Percentiles rank a stretch among this genome's conserved stretches.
Conservation (phyloP, 1,140 invertebrate genomes). For the Aethina tumida region DNA sequence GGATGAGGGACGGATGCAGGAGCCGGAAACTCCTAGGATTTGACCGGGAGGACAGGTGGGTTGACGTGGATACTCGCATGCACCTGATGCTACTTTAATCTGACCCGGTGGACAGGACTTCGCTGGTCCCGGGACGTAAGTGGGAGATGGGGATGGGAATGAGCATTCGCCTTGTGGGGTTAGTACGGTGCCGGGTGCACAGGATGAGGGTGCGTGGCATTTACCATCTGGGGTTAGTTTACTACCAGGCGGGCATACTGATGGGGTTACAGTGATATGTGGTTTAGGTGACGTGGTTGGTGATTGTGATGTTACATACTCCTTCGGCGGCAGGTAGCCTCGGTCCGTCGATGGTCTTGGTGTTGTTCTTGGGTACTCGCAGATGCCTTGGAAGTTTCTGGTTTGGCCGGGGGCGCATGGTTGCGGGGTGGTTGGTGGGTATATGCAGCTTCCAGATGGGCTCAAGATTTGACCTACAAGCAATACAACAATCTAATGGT, state of each 20-base stretch:
- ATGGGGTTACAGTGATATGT: too few species aligned
- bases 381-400: neutral
- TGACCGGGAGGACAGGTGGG: constrained; percentile 11
- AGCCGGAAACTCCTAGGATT: constrained; percentile 9
- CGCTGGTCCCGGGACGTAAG: neutral
- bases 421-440: neutral
- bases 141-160: constrained; percentile 1
- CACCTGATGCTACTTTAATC: constrained; percentile 11
- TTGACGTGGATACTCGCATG: constrained; percentile 8
- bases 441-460: constrained; percentile 3
- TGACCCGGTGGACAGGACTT: constrained; percentile 17
- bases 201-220: constrained; percentile 1
- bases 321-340: too few species aligned
- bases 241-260: too few species aligned
- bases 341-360: constrained; percentile 2
- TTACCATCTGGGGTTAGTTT: neutral
- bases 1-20: constrained; percentile 8
- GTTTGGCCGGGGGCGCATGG: neutral
- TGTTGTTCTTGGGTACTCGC: constrained; percentile 4
- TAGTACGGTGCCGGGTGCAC: constrained; percentile 8
- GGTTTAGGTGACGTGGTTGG: too few species aligned
- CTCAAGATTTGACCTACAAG: neutral
- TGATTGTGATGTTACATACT: too few species aligned
- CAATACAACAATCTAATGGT: constrained; percentile 9
- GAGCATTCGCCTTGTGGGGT: constrained; percentile 8